Percentiles rank a stretch among this genome's conserved stretches.
Evolutionary conservation across 2,888 invertebrate species (phyloP).

Genomic region (Petrolisthes cinctipes): DNA sequence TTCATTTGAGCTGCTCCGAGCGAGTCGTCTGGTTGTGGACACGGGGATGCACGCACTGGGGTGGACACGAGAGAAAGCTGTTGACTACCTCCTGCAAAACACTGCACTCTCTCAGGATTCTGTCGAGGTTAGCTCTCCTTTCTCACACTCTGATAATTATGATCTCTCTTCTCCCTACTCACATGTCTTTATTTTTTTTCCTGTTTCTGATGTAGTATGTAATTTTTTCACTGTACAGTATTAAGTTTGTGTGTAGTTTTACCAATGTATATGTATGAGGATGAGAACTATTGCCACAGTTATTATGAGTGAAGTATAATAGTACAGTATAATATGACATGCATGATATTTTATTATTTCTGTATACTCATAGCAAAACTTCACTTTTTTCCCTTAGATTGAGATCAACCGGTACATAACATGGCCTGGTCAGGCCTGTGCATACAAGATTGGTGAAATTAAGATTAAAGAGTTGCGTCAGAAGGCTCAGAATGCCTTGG

Average conservation of each 20-base stretch:
- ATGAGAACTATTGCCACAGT: not conserved
- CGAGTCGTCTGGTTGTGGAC: conserved; percentile 69
- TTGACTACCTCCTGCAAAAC: conserved; percentile 68
- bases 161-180: too few relatives aligned
- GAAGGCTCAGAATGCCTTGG: conserved; percentile 63
- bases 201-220: too few relatives aligned
- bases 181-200: too few relatives aligned
- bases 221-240: too few relatives aligned
- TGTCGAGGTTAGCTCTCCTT: conserved; percentile 58
- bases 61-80: conserved; percentile 68
- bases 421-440: conserved; percentile 57
- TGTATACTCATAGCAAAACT: not conserved
- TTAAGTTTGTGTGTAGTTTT: too few relatives aligned
- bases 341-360: not conserved
- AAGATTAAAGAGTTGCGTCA: conserved; percentile 62
- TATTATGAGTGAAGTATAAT: not conserved
- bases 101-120: conserved; percentile 66
- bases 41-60: conserved; percentile 69
- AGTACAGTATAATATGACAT: not conserved
- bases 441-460: conserved; percentile 64
- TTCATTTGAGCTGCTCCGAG: conserved; percentile 68
- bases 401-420: conserved; percentile 57
- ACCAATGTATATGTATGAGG: not conserved
- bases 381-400: conserved; percentile 32
- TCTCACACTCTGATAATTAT: too few relatives aligned